These are phyloP conservation scores for Dryobates pubescens DNA, from an alignment of 2,797 vertebrate genomes.

Conservation along the genomic window DNA sequence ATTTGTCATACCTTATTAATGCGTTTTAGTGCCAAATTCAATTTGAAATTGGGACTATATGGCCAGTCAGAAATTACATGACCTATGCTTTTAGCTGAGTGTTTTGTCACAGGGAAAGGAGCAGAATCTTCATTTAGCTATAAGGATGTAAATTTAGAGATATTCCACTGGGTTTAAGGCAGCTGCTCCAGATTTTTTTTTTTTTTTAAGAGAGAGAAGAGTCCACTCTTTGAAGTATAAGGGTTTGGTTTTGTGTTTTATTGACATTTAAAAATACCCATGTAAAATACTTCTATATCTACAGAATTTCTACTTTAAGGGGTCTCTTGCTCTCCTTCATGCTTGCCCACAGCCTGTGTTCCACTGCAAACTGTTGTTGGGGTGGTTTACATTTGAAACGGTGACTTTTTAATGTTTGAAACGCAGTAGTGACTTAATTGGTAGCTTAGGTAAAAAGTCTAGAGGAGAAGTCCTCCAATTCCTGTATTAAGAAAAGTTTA, in stretches of 20 bases:
- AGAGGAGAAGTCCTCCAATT: conserved; percentile 6
- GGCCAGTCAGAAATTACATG: conserved; percentile 21
- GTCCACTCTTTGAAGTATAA: background rate
- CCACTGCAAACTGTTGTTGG: background rate
- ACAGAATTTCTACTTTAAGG: background rate
- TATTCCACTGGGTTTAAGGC: background rate
- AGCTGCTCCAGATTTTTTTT: background rate
- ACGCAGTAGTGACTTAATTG: background rate
- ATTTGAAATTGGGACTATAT: conserved; percentile 52
- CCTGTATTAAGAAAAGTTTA: conserved; percentile 13
- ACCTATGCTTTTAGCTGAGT: conserved; percentile 23
- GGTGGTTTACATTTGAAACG: background rate
- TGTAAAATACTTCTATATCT: background rate
- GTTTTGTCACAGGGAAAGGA: background rate
- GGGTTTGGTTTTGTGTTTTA: background rate
- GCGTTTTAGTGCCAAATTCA: conserved; percentile 54
- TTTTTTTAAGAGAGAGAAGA: background rate
- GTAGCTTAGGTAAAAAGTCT: background rate
- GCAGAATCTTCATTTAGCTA: background rate
- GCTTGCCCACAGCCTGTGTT: background rate
- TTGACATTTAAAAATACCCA: background rate
- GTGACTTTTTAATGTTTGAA: conserved; percentile 1
- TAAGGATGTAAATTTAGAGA: background rate
- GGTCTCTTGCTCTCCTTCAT: background rate
- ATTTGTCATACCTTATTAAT: conserved; percentile 65